phyloP scores from a whole-genome alignment of 1,140 invertebrate species.

The Liolophura sinensis region DNA sequence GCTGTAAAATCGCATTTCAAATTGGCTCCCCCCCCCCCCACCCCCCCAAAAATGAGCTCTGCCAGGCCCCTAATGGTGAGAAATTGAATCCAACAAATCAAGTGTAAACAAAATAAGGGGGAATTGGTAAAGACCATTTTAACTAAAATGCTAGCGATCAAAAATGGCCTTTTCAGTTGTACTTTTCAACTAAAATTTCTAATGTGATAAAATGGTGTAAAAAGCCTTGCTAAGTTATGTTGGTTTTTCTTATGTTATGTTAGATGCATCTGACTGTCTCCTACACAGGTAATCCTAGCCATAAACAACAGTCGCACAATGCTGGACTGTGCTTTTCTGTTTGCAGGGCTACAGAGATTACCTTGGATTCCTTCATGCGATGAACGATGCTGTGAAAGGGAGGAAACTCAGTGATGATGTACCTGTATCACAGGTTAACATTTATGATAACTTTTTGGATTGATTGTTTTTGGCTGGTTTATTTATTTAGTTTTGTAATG shows the following conservation, averaged over 20 bases:
- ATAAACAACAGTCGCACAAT: too few species aligned
- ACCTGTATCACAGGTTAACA: slow-evolving; percentile 64
- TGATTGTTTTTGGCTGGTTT: slow-evolving; percentile 11
- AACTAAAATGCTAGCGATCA: too few species aligned
- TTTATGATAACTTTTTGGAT: background rate
- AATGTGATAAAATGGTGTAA: background rate
- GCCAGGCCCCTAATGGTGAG: too few species aligned
- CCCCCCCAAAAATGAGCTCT: too few species aligned
- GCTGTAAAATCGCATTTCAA: too few species aligned
- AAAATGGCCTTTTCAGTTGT: background rate
- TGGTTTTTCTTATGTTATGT: background rate
- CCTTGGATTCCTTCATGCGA: slow-evolving; percentile 80
- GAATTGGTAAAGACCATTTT: too few species aligned
- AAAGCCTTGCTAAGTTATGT: background rate
- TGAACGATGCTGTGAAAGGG: slow-evolving; percentile 84
- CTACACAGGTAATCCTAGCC: background rate
- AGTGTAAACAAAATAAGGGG: too few species aligned
- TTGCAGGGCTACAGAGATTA: slow-evolving; percentile 71
- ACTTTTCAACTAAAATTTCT: background rate
- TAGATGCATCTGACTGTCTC: background rate
- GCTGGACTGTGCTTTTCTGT: background rate
- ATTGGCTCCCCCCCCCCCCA: too few species aligned
- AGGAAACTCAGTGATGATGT: slow-evolving; percentile 70
- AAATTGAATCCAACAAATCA: too few species aligned
- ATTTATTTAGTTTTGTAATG: background rate